Evolutionary conservation across 2,113 vertebrate genomes (phyloP).

Genomic region (mouse (Mus musculus)): DNA sequence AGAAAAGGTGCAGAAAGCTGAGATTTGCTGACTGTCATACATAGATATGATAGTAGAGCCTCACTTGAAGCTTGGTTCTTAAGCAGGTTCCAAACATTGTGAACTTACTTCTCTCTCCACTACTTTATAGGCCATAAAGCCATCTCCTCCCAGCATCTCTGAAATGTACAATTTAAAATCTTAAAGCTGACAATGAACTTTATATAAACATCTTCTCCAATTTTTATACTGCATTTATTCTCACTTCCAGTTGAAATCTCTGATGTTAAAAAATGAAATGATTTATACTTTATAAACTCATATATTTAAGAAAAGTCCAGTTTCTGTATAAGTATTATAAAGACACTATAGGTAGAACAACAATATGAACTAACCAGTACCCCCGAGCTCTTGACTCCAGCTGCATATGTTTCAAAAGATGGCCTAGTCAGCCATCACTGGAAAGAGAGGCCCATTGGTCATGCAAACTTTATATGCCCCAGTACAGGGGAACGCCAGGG

Average conservation of each 20-base stretch:
- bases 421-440: no score
- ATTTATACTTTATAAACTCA: neutral
- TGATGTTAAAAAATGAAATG: slow-evolving; percentile 24
- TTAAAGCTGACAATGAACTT: neutral
- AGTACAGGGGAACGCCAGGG: no score
- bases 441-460: no score
- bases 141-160: neutral
- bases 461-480: no score
- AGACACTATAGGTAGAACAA: neutral
- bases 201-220: neutral
- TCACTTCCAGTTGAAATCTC: slow-evolving; percentile 41
- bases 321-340: neutral
- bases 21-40: neutral
- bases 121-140: neutral
- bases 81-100: neutral
- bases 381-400: no score
- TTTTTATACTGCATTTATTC: neutral
- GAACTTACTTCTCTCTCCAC: neutral
- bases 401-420: no score
- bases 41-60: neutral
- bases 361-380: no score
- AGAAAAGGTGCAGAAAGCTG: slow-evolving; percentile 37
- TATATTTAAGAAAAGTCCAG: slow-evolving; percentile 22
- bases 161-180: slow-evolving; percentile 5
- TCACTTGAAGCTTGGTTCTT: slow-evolving; percentile 28